phyloP scores from a whole-genome alignment of 2,113 vertebrate genomes.

The Azemiops feae region DNA sequence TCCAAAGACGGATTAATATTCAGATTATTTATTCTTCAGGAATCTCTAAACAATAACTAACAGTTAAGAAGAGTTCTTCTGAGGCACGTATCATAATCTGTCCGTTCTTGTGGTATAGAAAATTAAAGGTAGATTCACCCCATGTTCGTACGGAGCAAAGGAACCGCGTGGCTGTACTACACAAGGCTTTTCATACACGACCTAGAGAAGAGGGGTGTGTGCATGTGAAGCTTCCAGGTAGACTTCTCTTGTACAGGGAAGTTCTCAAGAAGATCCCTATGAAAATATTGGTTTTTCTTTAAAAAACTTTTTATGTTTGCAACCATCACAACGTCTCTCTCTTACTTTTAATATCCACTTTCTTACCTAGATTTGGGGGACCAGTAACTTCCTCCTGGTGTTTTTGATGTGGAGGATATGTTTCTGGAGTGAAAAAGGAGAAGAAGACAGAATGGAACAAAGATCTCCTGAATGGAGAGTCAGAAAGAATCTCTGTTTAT shows the following conservation, averaged over 20 bases:
- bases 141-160: too few species aligned
- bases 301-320: not conserved
- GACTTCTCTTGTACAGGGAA: not conserved
- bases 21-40: too few species aligned
- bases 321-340: not conserved
- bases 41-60: too few species aligned
- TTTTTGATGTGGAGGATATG: constrained; percentile 44
- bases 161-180: too few species aligned
- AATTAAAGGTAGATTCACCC: too few species aligned
- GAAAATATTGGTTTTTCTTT: not conserved
- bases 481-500: not conserved
- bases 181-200: too few species aligned
- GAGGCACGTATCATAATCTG: too few species aligned
- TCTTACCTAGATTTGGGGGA: constrained; percentile 55
- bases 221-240: not conserved
- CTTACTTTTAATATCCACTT: not conserved
- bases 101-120: too few species aligned
- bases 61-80: too few species aligned
- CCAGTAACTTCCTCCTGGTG: constrained; percentile 49
- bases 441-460: not conserved
- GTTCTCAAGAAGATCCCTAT: not conserved
- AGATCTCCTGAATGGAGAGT: not conserved
- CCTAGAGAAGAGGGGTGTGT: not conserved
- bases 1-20: too few species aligned
- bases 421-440: constrained; percentile 34